These are phyloP conservation scores for Chloroceryle aenea DNA, from an alignment of 2,113 vertebrate species.

Conservation along the genomic window DNA sequence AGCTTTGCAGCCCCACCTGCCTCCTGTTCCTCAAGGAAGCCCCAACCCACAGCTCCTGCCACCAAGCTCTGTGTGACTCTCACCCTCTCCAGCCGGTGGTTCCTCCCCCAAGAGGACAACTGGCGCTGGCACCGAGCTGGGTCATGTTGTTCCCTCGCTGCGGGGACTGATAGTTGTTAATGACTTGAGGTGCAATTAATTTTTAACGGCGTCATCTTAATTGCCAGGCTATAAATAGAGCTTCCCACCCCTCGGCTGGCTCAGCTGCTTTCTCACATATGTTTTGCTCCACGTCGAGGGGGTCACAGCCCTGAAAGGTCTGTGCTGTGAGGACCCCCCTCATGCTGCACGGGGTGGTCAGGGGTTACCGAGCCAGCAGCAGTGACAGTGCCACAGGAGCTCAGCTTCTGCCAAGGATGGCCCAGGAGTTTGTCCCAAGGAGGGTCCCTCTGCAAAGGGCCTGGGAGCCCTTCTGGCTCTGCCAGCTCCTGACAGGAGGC, in stretches of 20 bases:
- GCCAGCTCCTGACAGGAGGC: too few species aligned
- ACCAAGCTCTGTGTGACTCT: background rate
- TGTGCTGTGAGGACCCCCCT: rapidly evolving
- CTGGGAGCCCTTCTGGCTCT: too few species aligned
- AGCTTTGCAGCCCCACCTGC: rapidly evolving
- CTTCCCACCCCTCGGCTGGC: background rate
- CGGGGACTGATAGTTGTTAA: background rate
- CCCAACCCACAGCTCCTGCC: background rate
- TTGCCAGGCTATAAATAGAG: constrained; percentile 16
- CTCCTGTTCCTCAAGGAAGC: rapidly evolving
- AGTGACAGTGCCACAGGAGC: background rate
- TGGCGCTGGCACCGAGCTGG: rapidly evolving
- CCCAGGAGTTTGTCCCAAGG: background rate
- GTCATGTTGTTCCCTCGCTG: background rate
- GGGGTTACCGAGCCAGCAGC: background rate
- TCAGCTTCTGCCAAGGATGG: too few species aligned
- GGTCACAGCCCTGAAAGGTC: background rate
- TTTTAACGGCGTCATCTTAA: constrained; percentile 26
- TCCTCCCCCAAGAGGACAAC: background rate
- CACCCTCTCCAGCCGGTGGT: background rate
- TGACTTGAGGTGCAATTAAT: background rate
- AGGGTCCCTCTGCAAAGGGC: background rate
- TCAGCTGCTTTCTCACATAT: background rate
- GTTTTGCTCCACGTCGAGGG: background rate
- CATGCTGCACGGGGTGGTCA: rapidly evolving